These are phyloP conservation scores for Coenonympha arcania DNA, from an alignment of 2,888 invertebrate species.

Conservation along the genomic window DNA sequence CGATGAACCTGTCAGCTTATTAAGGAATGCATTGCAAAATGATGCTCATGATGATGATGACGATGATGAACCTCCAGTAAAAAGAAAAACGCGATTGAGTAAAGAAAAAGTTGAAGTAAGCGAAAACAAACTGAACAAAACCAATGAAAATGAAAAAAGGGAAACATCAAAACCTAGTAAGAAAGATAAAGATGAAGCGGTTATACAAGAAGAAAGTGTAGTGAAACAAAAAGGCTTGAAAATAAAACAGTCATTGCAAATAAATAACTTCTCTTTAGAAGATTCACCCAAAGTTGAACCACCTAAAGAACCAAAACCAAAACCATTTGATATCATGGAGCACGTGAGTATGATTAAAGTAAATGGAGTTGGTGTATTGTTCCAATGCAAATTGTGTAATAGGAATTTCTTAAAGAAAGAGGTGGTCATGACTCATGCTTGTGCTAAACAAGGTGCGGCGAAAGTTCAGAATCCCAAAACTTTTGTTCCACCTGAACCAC, in stretches of 20 bases:
- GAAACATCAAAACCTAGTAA: conserved; percentile 11
- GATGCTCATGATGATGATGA: conserved; percentile 30
- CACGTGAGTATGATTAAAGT: conserved; percentile 64
- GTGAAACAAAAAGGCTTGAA: conserved; percentile 18
- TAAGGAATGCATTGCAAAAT: conserved; percentile 35
- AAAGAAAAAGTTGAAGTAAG: conserved; percentile 21
- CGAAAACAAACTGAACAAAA: conserved; percentile 15
- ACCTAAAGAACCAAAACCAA: conserved; percentile 25
- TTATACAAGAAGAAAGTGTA: conserved; percentile 6
- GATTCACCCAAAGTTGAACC: conserved; percentile 18
- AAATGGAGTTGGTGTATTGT: conserved; percentile 62
- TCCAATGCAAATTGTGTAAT: conserved; percentile 64
- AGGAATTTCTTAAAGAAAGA: conserved; percentile 64
- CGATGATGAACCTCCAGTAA: conserved; percentile 28
- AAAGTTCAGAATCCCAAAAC: conserved; percentile 45
- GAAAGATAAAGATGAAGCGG: conserved; percentile 15
- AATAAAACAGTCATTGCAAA: conserved; percentile 22
- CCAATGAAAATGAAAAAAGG: not conserved
- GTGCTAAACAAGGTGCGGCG: conserved; percentile 56
- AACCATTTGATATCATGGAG: conserved; percentile 60
- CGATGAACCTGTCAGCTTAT: conserved; percentile 17
- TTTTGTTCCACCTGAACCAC: conserved; percentile 41
- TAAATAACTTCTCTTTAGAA: conserved; percentile 24
- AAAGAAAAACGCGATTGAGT: conserved; percentile 22
- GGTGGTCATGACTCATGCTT: conserved; percentile 56